Percentiles rank a stretch among this genome's conserved stretches.
phyloP scores from a whole-genome alignment of 2,797 vertebrate genomes.

The Alosa sapidissima region DNA sequence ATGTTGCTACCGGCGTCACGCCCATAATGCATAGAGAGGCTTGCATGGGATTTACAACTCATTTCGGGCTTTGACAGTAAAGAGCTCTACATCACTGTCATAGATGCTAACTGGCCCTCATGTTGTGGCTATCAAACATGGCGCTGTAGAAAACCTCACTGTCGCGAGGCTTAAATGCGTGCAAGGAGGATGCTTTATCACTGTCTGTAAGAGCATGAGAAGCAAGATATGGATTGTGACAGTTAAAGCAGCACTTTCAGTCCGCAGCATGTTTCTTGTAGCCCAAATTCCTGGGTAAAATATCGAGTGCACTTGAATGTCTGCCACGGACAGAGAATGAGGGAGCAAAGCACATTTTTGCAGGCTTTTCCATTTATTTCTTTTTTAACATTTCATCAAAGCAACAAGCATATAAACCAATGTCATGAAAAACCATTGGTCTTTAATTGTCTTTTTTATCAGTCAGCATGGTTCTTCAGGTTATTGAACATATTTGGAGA shows the following conservation, averaged over 20 bases:
- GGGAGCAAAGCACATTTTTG: background rate
- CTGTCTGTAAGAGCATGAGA: background rate
- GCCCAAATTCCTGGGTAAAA: background rate
- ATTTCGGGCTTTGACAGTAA: background rate
- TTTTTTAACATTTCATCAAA: background rate
- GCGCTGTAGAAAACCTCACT: background rate
- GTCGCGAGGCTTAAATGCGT: background rate
- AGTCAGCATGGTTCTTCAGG: background rate
- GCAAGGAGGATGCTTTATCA: background rate
- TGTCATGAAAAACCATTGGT: background rate
- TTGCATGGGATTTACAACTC: background rate
- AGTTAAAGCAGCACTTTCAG: background rate
- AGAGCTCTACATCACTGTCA: background rate
- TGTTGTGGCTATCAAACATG: background rate
- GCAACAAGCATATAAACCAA: background rate
- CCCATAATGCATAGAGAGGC: background rate
- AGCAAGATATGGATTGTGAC: constrained; percentile 11
- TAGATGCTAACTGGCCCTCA: background rate
- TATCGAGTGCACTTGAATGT: background rate
- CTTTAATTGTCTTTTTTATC: background rate
- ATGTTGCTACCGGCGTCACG: background rate
- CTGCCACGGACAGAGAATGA: background rate
- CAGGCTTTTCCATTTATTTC: background rate
- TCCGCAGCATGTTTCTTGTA: background rate
- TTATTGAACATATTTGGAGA: background rate